phyloP scores from a whole-genome alignment of 1,140 invertebrate genomes.

The Anoplophora glabripennis region DNA sequence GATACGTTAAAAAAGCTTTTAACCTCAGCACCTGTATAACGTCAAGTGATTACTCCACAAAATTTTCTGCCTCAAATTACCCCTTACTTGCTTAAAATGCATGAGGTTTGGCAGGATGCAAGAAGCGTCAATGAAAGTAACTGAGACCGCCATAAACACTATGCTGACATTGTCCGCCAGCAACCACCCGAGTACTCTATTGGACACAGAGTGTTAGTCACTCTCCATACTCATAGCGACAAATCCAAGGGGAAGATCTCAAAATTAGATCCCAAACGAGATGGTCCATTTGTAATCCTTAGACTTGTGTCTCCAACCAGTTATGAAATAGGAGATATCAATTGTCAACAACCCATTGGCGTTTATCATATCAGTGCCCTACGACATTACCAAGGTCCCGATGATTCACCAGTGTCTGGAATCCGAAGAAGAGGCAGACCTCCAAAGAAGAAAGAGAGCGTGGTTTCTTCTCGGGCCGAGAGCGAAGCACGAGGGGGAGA shows the following conservation, averaged over 20 bases:
- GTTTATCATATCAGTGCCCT: too few relatives aligned
- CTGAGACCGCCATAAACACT: slow-evolving; percentile 13
- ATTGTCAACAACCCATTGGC: too few relatives aligned
- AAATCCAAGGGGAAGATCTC: slow-evolving; percentile 21
- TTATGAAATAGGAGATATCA: too few relatives aligned
- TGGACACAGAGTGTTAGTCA: slow-evolving; percentile 22
- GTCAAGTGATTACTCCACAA: slow-evolving; percentile 30
- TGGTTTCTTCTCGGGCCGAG: too few relatives aligned
- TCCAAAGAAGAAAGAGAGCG: too few relatives aligned
- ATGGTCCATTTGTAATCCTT: slow-evolving; percentile 28
- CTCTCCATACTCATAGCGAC: slow-evolving; percentile 25
- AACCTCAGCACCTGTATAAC: slow-evolving; percentile 6
- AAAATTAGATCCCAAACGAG: too few relatives aligned
- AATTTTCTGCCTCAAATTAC: slow-evolving; percentile 43
- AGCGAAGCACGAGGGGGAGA: too few relatives aligned
- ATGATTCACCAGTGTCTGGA: too few relatives aligned
- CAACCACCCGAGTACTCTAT: too few relatives aligned
- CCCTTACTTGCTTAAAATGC: slow-evolving; percentile 26
- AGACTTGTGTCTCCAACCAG: slow-evolving; percentile 1
- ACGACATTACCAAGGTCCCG: too few relatives aligned
- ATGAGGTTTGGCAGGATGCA: slow-evolving; percentile 2
- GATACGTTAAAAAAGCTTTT: slow-evolving; percentile 4
- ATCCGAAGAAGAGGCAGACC: too few relatives aligned
- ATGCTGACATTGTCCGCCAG: too few relatives aligned
- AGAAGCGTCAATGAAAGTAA: slow-evolving; percentile 4